phyloP scores from a whole-genome alignment of 2,888 invertebrate species.

The Sisyra nigra region DNA sequence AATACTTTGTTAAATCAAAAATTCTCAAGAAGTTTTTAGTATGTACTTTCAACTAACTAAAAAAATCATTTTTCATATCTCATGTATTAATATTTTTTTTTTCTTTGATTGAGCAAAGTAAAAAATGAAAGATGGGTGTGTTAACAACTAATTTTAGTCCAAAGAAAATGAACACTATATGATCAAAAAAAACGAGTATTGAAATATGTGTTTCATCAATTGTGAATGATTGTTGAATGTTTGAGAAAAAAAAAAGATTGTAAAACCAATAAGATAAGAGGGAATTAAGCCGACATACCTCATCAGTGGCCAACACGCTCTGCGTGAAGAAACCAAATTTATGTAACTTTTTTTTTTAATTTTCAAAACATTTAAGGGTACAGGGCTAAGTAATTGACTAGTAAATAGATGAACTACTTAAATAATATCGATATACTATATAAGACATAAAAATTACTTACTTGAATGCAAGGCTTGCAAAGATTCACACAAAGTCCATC shows the following conservation, averaged over 20 bases:
- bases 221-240: no score
- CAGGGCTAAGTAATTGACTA: background rate
- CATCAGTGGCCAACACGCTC: slow-evolving; percentile 8
- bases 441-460: slow-evolving; percentile 24
- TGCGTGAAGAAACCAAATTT: slow-evolving; percentile 9
- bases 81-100: background rate
- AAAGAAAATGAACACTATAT: no score
- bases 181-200: no score
- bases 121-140: slow-evolving; percentile 2
- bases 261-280: background rate
- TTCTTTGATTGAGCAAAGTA: slow-evolving; percentile 1
- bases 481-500: slow-evolving; percentile 98
- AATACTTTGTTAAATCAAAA: no score
- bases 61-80: background rate
- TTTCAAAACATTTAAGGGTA: background rate
- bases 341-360: slow-evolving; percentile 5
- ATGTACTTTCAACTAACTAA: no score
- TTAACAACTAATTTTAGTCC: no score
- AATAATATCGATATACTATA: no score
- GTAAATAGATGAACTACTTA: background rate
- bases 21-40: no score
- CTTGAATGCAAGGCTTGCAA: slow-evolving; percentile 88
- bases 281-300: slow-evolving; percentile 6
- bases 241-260: background rate
- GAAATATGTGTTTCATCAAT: no score